Evolutionary conservation across 2,113 vertebrate species (phyloP).

Genomic region (Xenopus laevis): DNA sequence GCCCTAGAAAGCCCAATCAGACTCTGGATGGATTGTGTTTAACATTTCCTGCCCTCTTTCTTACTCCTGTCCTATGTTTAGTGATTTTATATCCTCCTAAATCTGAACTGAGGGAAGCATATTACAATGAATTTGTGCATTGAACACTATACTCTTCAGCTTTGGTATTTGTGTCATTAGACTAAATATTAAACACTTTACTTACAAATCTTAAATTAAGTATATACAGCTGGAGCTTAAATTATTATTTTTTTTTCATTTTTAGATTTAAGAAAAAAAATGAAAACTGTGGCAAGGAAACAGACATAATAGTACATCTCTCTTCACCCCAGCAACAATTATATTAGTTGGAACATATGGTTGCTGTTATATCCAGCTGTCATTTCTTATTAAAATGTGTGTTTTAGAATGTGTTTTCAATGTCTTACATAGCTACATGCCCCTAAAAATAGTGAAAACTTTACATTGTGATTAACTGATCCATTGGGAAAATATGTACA

Average conservation of each 20-base stretch:
- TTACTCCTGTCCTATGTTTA: too few species aligned
- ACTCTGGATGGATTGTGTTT: too few species aligned
- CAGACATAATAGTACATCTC: constrained; percentile 32
- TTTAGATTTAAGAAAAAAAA: constrained; percentile 31
- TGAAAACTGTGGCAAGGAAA: constrained; percentile 35
- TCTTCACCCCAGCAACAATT: constrained; percentile 32
- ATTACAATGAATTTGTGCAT: background rate
- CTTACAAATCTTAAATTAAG: constrained; percentile 23
- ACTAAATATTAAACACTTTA: constrained; percentile 13
- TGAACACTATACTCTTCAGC: background rate
- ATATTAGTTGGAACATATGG: constrained; percentile 34
- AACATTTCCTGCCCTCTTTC: too few species aligned
- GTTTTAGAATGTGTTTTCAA: constrained; percentile 36
- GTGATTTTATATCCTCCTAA: too few species aligned
- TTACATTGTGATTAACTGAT: constrained; percentile 40
- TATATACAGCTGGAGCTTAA: constrained; percentile 29
- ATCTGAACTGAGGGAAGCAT: background rate
- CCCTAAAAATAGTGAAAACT: constrained; percentile 40
- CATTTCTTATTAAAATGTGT: constrained; percentile 42
- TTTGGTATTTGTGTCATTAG: constrained; percentile 10
- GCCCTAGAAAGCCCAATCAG: too few species aligned
- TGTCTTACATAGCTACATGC: constrained; percentile 16
- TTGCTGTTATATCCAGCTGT: constrained; percentile 41
- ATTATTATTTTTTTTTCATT: constrained; percentile 41
- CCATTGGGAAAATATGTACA: constrained; percentile 37